Conservation (phyloP, 1,140 invertebrate species). For the Caenorhabditis remanei region DNA sequence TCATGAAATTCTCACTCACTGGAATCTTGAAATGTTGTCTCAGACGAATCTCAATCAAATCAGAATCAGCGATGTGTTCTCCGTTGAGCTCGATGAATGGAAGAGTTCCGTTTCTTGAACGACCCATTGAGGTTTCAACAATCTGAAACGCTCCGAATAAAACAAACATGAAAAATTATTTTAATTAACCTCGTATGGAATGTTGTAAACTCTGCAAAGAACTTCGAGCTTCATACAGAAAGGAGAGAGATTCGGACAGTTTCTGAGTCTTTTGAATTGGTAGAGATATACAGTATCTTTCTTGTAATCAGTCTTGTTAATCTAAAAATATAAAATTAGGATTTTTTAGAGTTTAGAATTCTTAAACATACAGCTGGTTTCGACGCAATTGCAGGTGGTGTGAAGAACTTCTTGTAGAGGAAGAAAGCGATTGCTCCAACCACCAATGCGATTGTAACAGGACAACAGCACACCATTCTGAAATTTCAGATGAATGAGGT, state of each 20-base stretch:
- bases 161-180: not conserved
- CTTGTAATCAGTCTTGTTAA: slow-evolving; percentile 80
- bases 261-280: slow-evolving; percentile 87
- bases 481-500: not conserved
- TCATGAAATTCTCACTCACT: not conserved
- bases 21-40: slow-evolving; percentile 80
- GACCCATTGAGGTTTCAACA: not conserved
- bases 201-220: slow-evolving; percentile 88
- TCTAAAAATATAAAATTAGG: not conserved
- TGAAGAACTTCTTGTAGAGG: slow-evolving; percentile 57
- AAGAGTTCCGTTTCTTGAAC: slow-evolving; percentile 89
- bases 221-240: slow-evolving; percentile 94
- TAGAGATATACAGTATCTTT: slow-evolving; percentile 90
- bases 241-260: slow-evolving; percentile 89
- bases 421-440: slow-evolving; percentile 21
- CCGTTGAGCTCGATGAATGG: slow-evolving; percentile 94
- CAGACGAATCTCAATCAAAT: slow-evolving; percentile 53
- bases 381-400: not conserved
- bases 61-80: slow-evolving; percentile 89
- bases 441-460: not conserved
- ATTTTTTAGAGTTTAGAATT: not conserved
- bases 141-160: not conserved
- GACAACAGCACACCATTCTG: slow-evolving; percentile 42
- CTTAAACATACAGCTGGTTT: slow-evolving; percentile 23
- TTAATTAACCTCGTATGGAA: slow-evolving; percentile 88